A percentile compares a stretch with the other conserved stretches of the same genome.
phyloP scores from a whole-genome alignment of 2,888 invertebrate species.

The Penaeus monodon region DNA sequence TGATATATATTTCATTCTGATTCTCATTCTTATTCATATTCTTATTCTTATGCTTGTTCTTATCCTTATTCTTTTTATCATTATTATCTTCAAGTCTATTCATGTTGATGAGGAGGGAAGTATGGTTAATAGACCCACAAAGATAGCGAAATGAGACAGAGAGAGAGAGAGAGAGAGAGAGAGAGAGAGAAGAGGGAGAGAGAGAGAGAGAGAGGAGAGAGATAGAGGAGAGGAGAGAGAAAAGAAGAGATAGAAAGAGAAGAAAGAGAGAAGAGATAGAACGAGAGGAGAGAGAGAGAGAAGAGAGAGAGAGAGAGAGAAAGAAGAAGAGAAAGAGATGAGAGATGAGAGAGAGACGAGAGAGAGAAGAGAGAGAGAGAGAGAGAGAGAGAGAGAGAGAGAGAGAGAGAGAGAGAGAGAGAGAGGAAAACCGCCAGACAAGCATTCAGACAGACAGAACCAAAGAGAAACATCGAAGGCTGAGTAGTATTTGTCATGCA shows the following conservation, averaged over 20 bases:
- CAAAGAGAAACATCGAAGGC: no score
- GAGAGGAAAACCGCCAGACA: background rate
- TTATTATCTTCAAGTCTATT: no score
- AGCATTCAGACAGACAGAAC: no score
- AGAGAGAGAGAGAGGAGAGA: background rate
- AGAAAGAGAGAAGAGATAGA: no score
- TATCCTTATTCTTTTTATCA: no score
- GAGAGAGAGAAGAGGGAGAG: background rate
- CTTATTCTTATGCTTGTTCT: no score
- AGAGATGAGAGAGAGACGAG: background rate
- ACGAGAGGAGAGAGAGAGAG: background rate
- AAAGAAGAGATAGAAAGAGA: background rate
- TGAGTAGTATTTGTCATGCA: no score
- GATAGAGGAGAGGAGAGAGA: background rate
- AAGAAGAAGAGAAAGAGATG: background rate
- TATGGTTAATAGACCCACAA: no score
- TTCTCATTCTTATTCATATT: no score
- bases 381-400: slow-evolving; percentile 19
- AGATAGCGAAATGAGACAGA: background rate
- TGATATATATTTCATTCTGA: no score
- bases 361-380: background rate
- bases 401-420: slow-evolving; percentile 6
- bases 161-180: background rate
- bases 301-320: background rate
- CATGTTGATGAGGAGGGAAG: no score